phyloP scores from a whole-genome alignment of 2,113 vertebrate genomes.

The Sminthopsis crassicaudata region DNA sequence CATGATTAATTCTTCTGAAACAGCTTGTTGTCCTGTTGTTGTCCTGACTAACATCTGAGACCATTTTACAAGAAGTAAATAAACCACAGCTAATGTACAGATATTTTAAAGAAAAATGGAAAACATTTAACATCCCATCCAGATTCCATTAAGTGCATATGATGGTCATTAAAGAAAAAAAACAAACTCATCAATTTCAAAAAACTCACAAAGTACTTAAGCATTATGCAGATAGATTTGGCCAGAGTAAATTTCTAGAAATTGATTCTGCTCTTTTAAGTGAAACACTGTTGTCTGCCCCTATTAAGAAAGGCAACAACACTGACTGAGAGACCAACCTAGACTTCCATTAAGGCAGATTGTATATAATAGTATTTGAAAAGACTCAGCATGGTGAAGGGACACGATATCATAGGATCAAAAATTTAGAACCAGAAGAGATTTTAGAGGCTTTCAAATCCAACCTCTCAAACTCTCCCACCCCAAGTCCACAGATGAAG shows the following conservation, averaged over 20 bases:
- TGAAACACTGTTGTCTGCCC: background rate
- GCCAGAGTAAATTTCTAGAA: background rate
- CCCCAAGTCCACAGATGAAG: background rate
- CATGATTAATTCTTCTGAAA: conserved; percentile 44
- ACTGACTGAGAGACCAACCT: background rate
- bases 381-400: background rate
- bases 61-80: conserved; percentile 2
- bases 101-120: background rate
- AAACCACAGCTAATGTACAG: conserved; percentile 16
- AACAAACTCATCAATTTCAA: background rate
- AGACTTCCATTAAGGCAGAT: background rate
- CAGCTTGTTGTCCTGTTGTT: too few species aligned
- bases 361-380: background rate
- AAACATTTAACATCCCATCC: background rate
- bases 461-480: background rate
- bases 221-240: background rate
- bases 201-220: background rate
- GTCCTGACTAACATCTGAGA: conserved; percentile 34
- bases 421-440: background rate
- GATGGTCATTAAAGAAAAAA: background rate
- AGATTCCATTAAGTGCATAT: background rate
- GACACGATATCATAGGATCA: too few species aligned
- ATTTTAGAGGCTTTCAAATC: background rate
- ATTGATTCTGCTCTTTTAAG: background rate
- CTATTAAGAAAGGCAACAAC: background rate